Evolutionary conservation across 2,113 vertebrate genomes (phyloP).

Genomic region (Mobula birostris): DNA sequence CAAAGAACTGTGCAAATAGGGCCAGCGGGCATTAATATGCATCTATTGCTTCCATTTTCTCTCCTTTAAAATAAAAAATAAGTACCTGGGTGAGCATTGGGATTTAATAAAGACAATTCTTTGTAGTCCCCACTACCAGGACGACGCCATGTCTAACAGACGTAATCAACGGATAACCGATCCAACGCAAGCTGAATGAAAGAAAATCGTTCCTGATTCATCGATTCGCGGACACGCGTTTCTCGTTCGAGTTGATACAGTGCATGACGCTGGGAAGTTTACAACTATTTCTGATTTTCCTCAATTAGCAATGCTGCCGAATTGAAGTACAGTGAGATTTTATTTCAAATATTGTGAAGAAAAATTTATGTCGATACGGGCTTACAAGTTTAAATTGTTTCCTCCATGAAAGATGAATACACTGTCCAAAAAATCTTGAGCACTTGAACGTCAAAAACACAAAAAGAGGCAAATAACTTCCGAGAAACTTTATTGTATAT

Average conservation of each 20-base stretch:
- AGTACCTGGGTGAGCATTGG: not conserved
- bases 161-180: not conserved
- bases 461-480: constrained; percentile 8
- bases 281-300: not conserved
- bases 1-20: not conserved
- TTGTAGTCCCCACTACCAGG: not conserved
- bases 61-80: no score
- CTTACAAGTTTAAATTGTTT: not conserved
- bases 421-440: not conserved
- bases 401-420: not conserved
- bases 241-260: not conserved
- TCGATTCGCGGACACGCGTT: not conserved
- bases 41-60: not conserved
- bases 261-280: not conserved
- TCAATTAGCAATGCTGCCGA: not conserved
- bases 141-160: constrained; percentile 14
- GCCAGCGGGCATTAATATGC: not conserved
- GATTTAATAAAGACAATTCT: not conserved
- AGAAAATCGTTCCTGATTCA: not conserved
- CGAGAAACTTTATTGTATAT: not conserved
- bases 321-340: not conserved
- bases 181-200: not conserved
- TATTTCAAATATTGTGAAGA: not conserved
- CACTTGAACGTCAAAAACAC: not conserved
- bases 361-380: not conserved